Conservation (phyloP, 1,140 invertebrate genomes). For the Parasteatoda tepidariorum region DNA sequence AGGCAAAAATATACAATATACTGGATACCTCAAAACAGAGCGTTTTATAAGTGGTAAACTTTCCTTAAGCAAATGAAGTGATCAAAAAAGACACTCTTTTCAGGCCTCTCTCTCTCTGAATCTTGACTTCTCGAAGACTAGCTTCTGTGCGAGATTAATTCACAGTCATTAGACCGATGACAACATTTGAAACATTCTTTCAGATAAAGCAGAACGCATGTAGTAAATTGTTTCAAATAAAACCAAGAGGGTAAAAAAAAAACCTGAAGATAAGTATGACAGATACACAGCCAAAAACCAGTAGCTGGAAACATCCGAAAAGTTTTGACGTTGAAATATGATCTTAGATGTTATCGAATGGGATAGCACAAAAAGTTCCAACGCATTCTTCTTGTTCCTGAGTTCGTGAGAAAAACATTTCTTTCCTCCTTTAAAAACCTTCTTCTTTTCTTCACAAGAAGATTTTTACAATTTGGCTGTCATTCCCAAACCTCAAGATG, state of each 20-base stretch:
- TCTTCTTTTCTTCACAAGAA: neutral
- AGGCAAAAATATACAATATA: no score
- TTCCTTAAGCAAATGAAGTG: neutral
- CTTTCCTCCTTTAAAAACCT: neutral
- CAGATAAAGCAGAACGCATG: no score
- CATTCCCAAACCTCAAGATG: neutral
- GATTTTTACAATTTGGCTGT: constrained; percentile 5
- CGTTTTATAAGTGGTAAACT: neutral
- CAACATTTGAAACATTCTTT: constrained; percentile 24
- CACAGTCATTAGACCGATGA: neutral
- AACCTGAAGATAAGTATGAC: neutral
- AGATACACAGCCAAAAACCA: neutral
- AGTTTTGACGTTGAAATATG: constrained; percentile 42
- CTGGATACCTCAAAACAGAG: neutral
- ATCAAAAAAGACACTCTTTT: neutral
- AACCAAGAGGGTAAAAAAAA: no score
- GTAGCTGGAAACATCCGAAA: constrained; percentile 3
- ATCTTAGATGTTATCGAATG: constrained; percentile 28
- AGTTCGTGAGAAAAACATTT: no score
- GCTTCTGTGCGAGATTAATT: no score
- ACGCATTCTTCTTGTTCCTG: constrained; percentile 6
- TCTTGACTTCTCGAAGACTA: no score
- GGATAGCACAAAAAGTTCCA: neutral
- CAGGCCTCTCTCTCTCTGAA: no score
- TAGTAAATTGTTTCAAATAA: constrained; percentile 10